phyloP scores from a whole-genome alignment of 2,113 vertebrate genomes.

The Nestor notabilis region DNA sequence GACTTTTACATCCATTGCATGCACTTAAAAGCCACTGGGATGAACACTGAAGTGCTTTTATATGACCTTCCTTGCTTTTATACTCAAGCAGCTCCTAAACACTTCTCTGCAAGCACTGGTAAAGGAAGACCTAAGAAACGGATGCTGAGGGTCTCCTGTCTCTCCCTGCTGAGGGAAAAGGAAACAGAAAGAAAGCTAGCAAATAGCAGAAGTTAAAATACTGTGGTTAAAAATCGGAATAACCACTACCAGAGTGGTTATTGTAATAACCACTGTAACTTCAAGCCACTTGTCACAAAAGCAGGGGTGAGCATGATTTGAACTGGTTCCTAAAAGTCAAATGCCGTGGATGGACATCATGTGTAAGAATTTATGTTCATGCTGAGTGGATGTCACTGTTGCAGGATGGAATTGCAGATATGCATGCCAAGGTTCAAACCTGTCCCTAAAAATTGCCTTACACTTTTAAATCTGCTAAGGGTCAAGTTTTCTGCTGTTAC shows the following conservation, averaged over 20 bases:
- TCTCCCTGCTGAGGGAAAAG: not conserved
- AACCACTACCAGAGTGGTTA: not conserved
- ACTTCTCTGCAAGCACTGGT: not conserved
- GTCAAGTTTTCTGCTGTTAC: not conserved
- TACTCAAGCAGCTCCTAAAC: not conserved
- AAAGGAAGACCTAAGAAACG: not conserved
- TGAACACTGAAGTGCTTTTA: not conserved
- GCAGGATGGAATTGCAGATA: not conserved
- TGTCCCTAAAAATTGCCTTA: not conserved
- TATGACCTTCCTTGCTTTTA: not conserved
- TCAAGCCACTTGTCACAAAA: not conserved
- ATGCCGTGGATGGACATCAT: not conserved
- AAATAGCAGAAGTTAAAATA: not conserved
- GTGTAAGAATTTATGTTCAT: not conserved
- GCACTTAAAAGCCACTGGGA: not conserved
- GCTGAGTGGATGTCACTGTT: not conserved
- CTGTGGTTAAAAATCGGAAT: not conserved
- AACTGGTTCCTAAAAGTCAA: not conserved
- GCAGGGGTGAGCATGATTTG: not conserved
- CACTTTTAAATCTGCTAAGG: not conserved
- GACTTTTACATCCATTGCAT: not conserved
- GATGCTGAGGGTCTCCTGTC: not conserved
- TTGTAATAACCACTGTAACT: not conserved
- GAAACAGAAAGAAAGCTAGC: not conserved
- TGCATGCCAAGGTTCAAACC: not conserved